Base-by-base conservation (phyloP, 2,888 invertebrate species). In the Vesta saturnalis region DNA sequence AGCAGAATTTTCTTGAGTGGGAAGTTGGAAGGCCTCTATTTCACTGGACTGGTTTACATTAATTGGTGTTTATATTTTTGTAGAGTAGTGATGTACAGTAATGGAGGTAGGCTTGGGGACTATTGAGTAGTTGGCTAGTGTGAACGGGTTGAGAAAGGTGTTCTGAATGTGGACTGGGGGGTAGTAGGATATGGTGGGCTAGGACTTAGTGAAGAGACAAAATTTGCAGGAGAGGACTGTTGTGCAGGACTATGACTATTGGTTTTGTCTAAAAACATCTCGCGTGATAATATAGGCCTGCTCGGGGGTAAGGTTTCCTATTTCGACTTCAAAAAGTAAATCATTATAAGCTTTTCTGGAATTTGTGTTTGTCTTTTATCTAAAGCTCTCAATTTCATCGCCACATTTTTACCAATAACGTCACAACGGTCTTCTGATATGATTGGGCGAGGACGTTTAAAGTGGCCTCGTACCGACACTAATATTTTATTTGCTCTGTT, bases 401-500 rank as follows among this genome's bases (percentile, higher is more conserved):
- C 59, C 58, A 67, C 63, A 67, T 56, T 62, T 67, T 67, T 67
- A 16, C 68, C 64, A 52, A 68, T 59, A 59, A 64, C 30, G 35
- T 68, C 64, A 60, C 60, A 62, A 15, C 66, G 67, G 56, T 72
- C 71, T 69, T 73, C 69, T 70, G 64, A 23, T 64, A 59, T 2
- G 46, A 54, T 43, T 23, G 21, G 18, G 35, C 66, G 63, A 65
- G 67, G 67, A 60, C 70, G 65, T 59, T 71, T 71, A 55, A 71
- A 71, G 64, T 73, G 70, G 52, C 70, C 62, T 59, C 64, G 69
- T 55, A 70, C 71, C 30, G 70, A 70, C 61, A 60, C 62, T 58
- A 63, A 63, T 54, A 67, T 57, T 47, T 70, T 68, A 68, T 64
- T 72, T 43, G 69, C 55, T 67, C 43, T 65, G 67, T 64, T 69